These are phyloP conservation scores for Tamandua tetradactyla DNA, from an alignment of 2,797 vertebrate species.

Conservation along the genomic window DNA sequence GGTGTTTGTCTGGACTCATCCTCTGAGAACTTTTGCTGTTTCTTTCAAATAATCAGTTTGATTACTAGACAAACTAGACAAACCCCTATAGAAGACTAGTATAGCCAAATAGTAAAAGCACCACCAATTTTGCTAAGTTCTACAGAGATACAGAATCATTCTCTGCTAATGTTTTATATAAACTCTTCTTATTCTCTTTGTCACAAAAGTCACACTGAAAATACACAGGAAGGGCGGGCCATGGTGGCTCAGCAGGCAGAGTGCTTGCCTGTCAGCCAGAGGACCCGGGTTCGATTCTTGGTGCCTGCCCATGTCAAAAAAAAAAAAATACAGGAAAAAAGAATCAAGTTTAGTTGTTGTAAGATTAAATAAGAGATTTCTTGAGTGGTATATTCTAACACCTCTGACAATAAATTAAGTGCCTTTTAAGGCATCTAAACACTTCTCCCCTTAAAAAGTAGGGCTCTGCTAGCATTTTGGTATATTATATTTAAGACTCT, in stretches of 20 bases:
- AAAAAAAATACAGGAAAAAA: neutral
- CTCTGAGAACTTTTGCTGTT: neutral
- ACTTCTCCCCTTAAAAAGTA: neutral
- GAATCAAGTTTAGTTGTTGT: neutral
- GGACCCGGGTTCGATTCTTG: too few relatives aligned
- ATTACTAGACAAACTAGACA: neutral
- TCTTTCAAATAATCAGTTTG: neutral
- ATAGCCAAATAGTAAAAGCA: neutral
- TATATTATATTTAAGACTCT: neutral
- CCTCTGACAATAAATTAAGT: neutral
- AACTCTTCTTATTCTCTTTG: neutral
- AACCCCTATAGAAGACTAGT: neutral
- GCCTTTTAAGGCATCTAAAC: neutral
- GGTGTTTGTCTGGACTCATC: neutral
- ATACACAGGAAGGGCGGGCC: neutral
- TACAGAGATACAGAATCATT: neutral
- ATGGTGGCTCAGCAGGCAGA: too few relatives aligned
- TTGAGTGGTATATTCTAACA: neutral
- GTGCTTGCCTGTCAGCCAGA: too few relatives aligned
- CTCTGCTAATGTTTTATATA: neutral
- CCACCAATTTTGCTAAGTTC: neutral
- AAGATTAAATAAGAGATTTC: neutral
- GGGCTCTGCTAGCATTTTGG: neutral
- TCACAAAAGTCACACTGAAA: neutral
- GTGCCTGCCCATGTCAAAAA: too few relatives aligned